phyloP scores from a whole-genome alignment of 53 echinoderm and acorn worm species.

The Stichopus horrens region DNA sequence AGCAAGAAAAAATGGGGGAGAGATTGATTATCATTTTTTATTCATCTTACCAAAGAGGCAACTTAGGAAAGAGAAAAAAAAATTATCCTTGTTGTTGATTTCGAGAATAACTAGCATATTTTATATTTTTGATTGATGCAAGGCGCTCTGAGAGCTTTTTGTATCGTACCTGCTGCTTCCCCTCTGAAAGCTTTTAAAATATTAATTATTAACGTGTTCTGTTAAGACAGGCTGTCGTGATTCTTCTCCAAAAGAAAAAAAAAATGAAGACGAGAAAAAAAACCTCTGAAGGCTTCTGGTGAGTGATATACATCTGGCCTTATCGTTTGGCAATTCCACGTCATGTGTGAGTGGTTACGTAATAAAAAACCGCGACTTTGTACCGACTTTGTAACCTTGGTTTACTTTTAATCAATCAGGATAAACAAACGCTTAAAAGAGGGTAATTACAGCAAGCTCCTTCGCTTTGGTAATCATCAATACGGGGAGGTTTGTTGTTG shows the following conservation, averaged over 20 bases:
- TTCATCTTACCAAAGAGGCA: not conserved
- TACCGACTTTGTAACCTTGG: constrained; percentile 22
- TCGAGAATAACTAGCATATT: not conserved
- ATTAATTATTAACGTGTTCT: constrained; percentile 38
- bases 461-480: not conserved
- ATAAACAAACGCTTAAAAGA: not conserved
- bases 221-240: constrained; percentile 12
- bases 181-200: constrained; percentile 41
- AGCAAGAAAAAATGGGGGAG: not conserved
- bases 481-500: not conserved
- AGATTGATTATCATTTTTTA: constrained; percentile 14
- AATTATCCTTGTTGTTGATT: not conserved
- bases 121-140: not conserved
- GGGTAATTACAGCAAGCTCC: not conserved
- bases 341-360: constrained; percentile 29
- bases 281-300: not conserved
- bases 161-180: constrained; percentile 1
- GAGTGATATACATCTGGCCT: constrained; percentile 20
- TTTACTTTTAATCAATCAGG: not conserved
- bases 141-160: not conserved
- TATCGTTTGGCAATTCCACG: not conserved
- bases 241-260: not conserved
- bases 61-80: not conserved
- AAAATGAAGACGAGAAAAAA: too few relatives aligned
- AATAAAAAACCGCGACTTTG: constrained; percentile 37